Percentiles rank a stretch among this genome's conserved stretches.
phyloP scores from a whole-genome alignment of 2,113 vertebrate genomes.

The Zosterops hypoxanthus region DNA sequence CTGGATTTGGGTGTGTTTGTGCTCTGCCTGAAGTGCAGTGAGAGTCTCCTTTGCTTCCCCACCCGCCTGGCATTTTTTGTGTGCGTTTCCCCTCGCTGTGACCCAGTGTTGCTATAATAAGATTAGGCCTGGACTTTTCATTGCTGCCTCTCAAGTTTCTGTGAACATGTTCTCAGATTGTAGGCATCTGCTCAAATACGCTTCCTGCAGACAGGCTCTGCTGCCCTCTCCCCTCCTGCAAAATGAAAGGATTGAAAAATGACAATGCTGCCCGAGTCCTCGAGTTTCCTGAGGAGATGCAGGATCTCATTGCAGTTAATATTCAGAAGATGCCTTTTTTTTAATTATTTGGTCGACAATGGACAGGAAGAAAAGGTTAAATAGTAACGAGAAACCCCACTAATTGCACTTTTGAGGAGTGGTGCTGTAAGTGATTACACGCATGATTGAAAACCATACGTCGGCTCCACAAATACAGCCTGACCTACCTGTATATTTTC shows the following conservation, averaged over 20 bases:
- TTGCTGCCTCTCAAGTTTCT: conserved; percentile 51
- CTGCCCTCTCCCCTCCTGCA: background rate
- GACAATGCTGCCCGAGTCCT: accelerated
- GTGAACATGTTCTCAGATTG: background rate
- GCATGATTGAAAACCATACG: conserved; percentile 42
- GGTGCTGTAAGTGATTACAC: conserved; percentile 56
- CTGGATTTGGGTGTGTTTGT: accelerated
- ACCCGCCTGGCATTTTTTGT: background rate
- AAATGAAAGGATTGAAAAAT: background rate
- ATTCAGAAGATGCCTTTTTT: background rate
- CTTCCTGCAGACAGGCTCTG: background rate
- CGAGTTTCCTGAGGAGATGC: background rate
- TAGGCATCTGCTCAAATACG: background rate
- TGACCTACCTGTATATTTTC: conserved; percentile 81
- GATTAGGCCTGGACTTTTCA: conserved; percentile 49
- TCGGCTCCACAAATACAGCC: conserved; percentile 48
- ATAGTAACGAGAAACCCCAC: conserved; percentile 29
- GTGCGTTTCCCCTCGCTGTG: background rate
- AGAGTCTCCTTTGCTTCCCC: background rate
- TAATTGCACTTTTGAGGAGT: conserved; percentile 43
- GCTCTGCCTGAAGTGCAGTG: background rate
- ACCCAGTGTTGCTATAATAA: background rate
- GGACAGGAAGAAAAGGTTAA: conserved; percentile 47
- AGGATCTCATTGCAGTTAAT: background rate
- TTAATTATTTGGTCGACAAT: background rate